These are phyloP conservation scores for Anabas testudineus DNA, from an alignment of 2,797 vertebrate genomes.

Conservation along the genomic window DNA sequence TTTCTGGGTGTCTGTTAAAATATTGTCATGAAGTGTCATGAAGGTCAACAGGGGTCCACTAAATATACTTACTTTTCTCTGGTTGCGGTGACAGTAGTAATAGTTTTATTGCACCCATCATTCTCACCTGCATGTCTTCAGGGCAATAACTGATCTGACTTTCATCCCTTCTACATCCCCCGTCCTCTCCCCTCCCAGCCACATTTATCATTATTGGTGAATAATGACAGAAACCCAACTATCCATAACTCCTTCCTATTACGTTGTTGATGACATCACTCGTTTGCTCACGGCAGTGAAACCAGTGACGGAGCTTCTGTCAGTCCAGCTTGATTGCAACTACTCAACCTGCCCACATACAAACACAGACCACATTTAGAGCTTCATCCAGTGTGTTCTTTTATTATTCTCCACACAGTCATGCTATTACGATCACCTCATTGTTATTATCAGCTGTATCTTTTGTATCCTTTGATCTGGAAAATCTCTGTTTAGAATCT, in stretches of 20 bases:
- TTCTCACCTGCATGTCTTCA: neutral
- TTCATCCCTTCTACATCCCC: neutral
- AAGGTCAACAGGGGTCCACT: too few relatives aligned
- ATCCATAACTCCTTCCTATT: neutral
- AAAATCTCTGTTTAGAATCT: conserved; percentile 38
- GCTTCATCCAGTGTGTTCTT: neutral
- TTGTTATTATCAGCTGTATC: conserved; percentile 14
- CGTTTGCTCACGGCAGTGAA: neutral
- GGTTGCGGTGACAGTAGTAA: too few relatives aligned
- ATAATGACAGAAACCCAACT: too few relatives aligned
- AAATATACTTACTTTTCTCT: too few relatives aligned
- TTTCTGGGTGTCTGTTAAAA: too few relatives aligned
- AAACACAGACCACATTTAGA: neutral
- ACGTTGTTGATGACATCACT: neutral
- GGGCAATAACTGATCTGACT: neutral
- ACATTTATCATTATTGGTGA: neutral
- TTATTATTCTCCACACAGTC: neutral
- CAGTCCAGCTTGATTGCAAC: neutral
- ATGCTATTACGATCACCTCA: conserved; percentile 1
- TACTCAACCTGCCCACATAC: neutral
- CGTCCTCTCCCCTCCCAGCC: neutral
- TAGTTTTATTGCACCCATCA: neutral
- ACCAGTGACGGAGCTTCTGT: neutral
- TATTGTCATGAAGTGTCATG: too few relatives aligned
- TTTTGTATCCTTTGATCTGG: conserved; percentile 9